Base-by-base conservation (phyloP, 2,888 invertebrate species). In the Papilio elwesi region DNA sequence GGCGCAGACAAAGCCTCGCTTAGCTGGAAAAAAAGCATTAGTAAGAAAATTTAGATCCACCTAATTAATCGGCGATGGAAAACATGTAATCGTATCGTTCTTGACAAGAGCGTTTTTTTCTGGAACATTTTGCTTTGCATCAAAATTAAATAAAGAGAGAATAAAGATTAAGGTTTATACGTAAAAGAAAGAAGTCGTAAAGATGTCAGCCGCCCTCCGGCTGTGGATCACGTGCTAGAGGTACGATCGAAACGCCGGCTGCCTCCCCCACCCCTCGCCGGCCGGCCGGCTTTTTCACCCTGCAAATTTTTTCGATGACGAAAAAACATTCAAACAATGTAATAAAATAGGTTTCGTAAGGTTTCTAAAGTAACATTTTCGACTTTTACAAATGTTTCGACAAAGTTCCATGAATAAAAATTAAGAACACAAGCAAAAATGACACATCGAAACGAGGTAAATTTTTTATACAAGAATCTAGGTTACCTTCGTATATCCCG, bases 211-310 rank as follows among this genome's bases (percentile, higher is more conserved):
- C 52, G 63, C 49, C 57, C 47, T 57, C 47, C 52, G 69, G 59
- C 48, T 49, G 64, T 13, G 55, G 71, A 69, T 66, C 71, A 69
- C 69, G 71, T 72, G 68, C 55, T 48, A 55, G 63, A 48, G 55
- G 69, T 59, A 49, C 63, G 67, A 74, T 67, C 65, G 71, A 70
- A 73, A 63, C 57, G 72, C 74, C 75, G 74, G 74, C 59, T 53
- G 47, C 38, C 11, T 36, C 43, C 47, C 36, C 69, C 67, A 68
- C 76, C 74, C 74, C 65, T 75, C 76, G 83, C 87, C 87, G 81
- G 81, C 74, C 75, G 77, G 77, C 75, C 76, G 75, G 76, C 75
- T 73, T 75, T 69, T 73, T 66, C 53, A 75, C 47, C 63, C 64
- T 52, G 47, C 43, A 47, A 59, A 57, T 26, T 59, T 71, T 62